These are phyloP conservation scores for Aricia agestis DNA, from an alignment of 1,140 invertebrate genomes.

Conservation along the genomic window DNA sequence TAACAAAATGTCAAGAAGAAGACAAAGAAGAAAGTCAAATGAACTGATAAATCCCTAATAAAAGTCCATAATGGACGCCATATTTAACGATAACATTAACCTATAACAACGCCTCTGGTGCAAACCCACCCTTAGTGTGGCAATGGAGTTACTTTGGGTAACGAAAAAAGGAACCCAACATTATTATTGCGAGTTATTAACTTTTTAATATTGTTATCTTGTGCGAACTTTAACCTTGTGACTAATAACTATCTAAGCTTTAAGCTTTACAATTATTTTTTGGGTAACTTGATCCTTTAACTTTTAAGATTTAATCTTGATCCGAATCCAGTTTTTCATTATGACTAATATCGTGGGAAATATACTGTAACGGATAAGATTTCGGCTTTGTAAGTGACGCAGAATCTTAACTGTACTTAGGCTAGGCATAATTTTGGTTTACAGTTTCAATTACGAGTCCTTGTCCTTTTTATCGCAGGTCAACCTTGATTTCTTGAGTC, in stretches of 20 bases:
- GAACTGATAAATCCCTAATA: too few relatives aligned
- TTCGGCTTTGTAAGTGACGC: slow-evolving; percentile 8
- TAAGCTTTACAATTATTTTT: neutral
- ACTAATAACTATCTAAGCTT: neutral
- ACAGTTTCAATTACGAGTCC: neutral
- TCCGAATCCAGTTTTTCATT: neutral
- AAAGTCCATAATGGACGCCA: too few relatives aligned
- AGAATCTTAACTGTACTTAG: slow-evolving; percentile 2
- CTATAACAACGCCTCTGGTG: too few relatives aligned
- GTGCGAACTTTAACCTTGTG: too few relatives aligned
- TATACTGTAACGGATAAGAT: slow-evolving; percentile 1
- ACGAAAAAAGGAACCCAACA: too few relatives aligned
- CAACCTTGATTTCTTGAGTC: neutral
- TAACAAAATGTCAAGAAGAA: too few relatives aligned
- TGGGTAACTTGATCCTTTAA: neutral
- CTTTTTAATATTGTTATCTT: too few relatives aligned
- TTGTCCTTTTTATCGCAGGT: neutral
- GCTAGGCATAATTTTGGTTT: neutral
- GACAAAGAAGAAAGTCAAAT: too few relatives aligned
- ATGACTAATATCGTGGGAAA: slow-evolving; percentile 5
- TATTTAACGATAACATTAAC: too few relatives aligned
- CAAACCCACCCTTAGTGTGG: too few relatives aligned
- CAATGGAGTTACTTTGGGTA: too few relatives aligned
- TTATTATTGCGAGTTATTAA: too few relatives aligned
- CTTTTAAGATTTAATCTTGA: neutral